Base-by-base conservation (phyloP, 2,888 invertebrate genomes). In the Strigamia maritima region DNA sequence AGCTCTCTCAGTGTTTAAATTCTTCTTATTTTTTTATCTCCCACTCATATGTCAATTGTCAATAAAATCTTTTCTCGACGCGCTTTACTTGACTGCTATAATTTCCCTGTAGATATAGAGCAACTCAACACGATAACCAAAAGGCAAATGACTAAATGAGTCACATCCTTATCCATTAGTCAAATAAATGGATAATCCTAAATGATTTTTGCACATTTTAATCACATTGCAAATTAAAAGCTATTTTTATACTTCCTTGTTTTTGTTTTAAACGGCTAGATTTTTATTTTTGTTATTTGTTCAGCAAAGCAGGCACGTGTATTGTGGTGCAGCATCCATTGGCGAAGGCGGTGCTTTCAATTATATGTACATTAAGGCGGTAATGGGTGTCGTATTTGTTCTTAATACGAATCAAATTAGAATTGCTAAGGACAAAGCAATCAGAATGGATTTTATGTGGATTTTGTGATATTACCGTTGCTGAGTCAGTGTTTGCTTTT, bases 81-180 rank as follows among this genome's bases (percentile, higher is more conserved):
- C n/a, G 44, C 44, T 44, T n/a, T 54, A 54, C 22, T 54, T 22
- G 19, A 54, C 4, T 54, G 54, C 22, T 54, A n/a, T 54, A 54
- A 54, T 54, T 54, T 54, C 54, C 54, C 54, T 19, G n/a, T 54
- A 19, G 54, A 54, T 54, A 54, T 19, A 44, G 6, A n/a, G 22
- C n/a, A 3, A 4, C 54, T 4, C n/a, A 54, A 54, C 54, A 54
- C 19, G 54, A 54, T 54, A 54, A 54, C 54, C 19, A 54, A 54
- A 54, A 54, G 54, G 54, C 54, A 54, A 54, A 54, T 54, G 54
- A 54, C 19, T 54, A 54, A 54, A 54, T 54, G 54, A 54, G n/a
- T 54, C 54, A 54, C 19, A 54, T 54, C 54, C 54, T 54, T 54
- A 54, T 19, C 54, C 54, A 54, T 19, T 54, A 19, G 54, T 54